These are phyloP conservation scores for Theretra japonica DNA, from an alignment of 2,888 invertebrate species.

Conservation along the genomic window DNA sequence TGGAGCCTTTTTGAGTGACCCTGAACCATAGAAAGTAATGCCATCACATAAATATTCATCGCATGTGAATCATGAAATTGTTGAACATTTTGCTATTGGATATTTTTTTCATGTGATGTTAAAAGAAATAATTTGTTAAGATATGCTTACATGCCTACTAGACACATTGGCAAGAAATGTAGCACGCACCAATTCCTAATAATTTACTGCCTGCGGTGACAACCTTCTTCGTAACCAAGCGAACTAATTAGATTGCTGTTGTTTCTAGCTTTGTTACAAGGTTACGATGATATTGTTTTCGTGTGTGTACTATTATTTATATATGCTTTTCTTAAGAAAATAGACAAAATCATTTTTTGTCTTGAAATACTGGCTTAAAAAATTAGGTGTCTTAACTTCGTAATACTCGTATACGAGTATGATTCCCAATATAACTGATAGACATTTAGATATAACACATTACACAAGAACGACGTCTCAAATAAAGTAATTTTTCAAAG, in stretches of 20 bases:
- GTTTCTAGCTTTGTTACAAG: conserved; percentile 21
- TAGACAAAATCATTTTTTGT: not conserved
- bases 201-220: conserved; percentile 23
- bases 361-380: no score
- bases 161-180: not conserved
- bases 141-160: not conserved
- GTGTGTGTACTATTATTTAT: conserved; percentile 7
- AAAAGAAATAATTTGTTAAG: not conserved
- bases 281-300: conserved; percentile 14
- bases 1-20: not conserved
- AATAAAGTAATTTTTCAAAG: conserved; percentile 5
- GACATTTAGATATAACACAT: not conserved
- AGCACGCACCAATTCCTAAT: conserved; percentile 13
- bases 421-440: not conserved
- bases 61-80: not conserved
- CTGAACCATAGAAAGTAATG: conserved; percentile 15
- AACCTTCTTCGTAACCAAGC: conserved; percentile 25
- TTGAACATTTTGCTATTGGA: not conserved
- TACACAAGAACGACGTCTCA: not conserved
- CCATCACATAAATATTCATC: not conserved
- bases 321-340: not conserved
- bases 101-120: not conserved
- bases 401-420: not conserved
- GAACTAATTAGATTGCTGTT: conserved; percentile 26
- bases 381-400: no score